Percentiles rank a stretch among this genome's conserved stretches.
These are phyloP conservation scores for Euzophera pinguis DNA, from an alignment of 2,888 invertebrate species.

Conservation along the genomic window DNA sequence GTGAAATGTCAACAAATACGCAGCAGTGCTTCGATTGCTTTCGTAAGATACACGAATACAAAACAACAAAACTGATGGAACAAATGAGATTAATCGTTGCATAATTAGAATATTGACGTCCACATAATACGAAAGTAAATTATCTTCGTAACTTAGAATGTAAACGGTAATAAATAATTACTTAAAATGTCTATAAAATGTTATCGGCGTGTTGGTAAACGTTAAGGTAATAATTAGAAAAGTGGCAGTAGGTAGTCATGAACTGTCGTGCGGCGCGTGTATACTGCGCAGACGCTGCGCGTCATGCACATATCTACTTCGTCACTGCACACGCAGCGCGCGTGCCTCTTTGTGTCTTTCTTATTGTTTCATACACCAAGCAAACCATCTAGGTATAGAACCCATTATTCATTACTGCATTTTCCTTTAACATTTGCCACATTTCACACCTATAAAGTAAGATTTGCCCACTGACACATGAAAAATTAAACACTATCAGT, in stretches of 20 bases:
- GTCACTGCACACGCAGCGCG: slow-evolving; percentile 61
- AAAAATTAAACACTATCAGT: not conserved
- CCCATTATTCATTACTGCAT: not conserved
- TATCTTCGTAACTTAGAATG: no score
- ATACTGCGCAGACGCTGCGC: slow-evolving; percentile 24
- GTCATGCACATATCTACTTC: slow-evolving; percentile 58
- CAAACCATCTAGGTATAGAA: slow-evolving; percentile 23
- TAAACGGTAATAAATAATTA: not conserved
- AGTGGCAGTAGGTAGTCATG: slow-evolving; percentile 5
- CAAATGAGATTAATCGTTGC: not conserved
- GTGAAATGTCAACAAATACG: slow-evolving; percentile 31
- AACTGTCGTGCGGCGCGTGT: slow-evolving; percentile 15
- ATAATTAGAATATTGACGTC: no score
- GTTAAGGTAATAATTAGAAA: slow-evolving; percentile 10
- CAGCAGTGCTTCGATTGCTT: not conserved
- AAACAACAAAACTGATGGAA: not conserved
- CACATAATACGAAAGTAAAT: no score
- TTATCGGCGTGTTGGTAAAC: not conserved
- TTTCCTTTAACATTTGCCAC: not conserved
- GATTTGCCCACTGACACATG: not conserved
- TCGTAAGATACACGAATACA: not conserved
- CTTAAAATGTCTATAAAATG: not conserved
- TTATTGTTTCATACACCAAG: slow-evolving; percentile 39
- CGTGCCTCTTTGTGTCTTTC: slow-evolving; percentile 54
- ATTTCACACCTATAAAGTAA: not conserved